Conservation (phyloP, 2,888 invertebrate species). For the Napeogenes inachia region DNA sequence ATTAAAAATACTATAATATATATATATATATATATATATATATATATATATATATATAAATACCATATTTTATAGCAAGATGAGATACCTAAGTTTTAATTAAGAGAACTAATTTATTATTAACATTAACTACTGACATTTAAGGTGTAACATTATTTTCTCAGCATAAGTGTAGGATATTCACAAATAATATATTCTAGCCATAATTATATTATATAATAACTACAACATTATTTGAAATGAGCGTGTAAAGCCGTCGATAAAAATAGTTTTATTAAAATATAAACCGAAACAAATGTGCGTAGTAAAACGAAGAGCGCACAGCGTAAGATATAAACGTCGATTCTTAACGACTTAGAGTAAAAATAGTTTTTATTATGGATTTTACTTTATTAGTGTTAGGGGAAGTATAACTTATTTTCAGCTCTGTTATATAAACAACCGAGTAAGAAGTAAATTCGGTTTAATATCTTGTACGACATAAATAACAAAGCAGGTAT, state of each 20-base stretch:
- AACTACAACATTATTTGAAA: neutral
- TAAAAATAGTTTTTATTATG: conserved; percentile 7
- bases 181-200: too few relatives aligned
- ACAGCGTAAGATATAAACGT: conserved; percentile 6
- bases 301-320: conserved; percentile 5
- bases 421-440: conserved; percentile 3
- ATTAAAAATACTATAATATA: too few relatives aligned
- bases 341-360: conserved; percentile 5
- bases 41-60: too few relatives aligned
- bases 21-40: too few relatives aligned
- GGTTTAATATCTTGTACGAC: neutral
- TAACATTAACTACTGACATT: too few relatives aligned
- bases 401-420: conserved; percentile 6
- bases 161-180: too few relatives aligned
- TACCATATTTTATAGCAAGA: too few relatives aligned
- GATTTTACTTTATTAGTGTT: conserved; percentile 5
- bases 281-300: conserved; percentile 6
- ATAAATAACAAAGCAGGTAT: too few relatives aligned
- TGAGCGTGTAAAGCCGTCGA: neutral
- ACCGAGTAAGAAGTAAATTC: neutral
- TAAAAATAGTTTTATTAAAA: conserved; percentile 2
- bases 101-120: too few relatives aligned
- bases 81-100: too few relatives aligned
- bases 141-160: too few relatives aligned
- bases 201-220: neutral